Conservation (phyloP, 2,797 vertebrate genomes). For the Neostethus bicornis region DNA sequence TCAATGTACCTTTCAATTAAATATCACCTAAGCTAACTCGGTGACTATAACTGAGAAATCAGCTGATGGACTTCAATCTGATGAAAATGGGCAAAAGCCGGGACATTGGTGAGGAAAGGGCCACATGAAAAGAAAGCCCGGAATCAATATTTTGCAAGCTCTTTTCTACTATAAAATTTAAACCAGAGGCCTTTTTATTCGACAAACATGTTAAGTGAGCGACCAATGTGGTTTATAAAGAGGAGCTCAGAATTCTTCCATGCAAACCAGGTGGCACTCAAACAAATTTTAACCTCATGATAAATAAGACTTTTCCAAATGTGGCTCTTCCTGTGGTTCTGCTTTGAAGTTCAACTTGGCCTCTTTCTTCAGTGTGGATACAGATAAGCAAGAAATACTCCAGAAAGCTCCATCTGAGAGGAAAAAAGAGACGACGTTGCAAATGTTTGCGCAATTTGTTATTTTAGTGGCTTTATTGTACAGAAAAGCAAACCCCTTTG, state of each 20-base stretch:
- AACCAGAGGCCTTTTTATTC: not conserved
- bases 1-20: too few species aligned
- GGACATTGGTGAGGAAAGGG: too few species aligned
- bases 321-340: not conserved
- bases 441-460: constrained; percentile 27
- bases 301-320: too few species aligned
- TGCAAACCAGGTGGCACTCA: constrained; percentile 2
- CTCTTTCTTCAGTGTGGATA: constrained; percentile 21
- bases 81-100: too few species aligned
- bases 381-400: constrained; percentile 1
- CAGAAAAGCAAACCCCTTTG: constrained; percentile 25
- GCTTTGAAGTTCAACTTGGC: constrained; percentile 19
- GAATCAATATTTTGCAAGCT: too few species aligned
- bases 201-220: not conserved
- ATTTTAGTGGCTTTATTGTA: constrained; percentile 20
- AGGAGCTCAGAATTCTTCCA: not conserved
- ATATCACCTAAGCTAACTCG: too few species aligned
- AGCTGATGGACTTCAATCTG: too few species aligned
- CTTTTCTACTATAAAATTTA: too few species aligned
- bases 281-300: too few species aligned
- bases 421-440: constrained; percentile 7
- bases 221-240: not conserved
- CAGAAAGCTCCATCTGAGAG: not conserved
- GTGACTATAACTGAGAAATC: too few species aligned
- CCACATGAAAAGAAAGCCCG: too few species aligned